Base-by-base conservation (phyloP, 2,888 invertebrate species). In the Polymixis flavicincta region DNA sequence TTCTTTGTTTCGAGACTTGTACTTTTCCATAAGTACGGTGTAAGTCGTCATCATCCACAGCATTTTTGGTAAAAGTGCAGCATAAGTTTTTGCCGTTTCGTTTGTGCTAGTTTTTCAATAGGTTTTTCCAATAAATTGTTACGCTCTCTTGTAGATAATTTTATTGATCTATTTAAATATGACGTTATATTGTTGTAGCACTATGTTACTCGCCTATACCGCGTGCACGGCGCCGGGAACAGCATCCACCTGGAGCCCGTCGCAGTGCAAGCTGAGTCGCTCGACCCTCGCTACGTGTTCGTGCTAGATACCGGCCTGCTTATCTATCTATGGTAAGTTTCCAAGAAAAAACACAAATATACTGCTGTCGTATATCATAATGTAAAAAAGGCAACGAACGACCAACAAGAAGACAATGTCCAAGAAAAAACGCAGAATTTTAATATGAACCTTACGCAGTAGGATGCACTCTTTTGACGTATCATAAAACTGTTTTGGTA, bases 211-310 rank as follows among this genome's bases (percentile, higher is more conserved):
- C 97, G 99, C 14, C 94, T 99, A 85, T 99, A 99, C 95, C 97
- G 99, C 85, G 98, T 99, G 28, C 99, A 99, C 92, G 98, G 98
- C 42, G 98, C 98, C n/a, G 99, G 98, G 48, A 97, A 98, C 69
- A 98, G 98, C 28, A 98, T 99, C 68, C 99, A 99, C 93, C 95
- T 99, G 90, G 99, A 99, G 94, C 98, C 99, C 1, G 99, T 99
- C 45, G 96, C 97, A 0, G 97, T 98, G 59, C 94, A 95, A 22
- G 95, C 97, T 1, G 96, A 97, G 52, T 98, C 98, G 0, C 97
- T 99, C 71, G 99, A 99, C 97, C 98, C 99, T 0, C 97, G 98
- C 82, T 99, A 97, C 94, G 99, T 99, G 3, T 99, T 99, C 94
- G 97, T 99, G 19, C 95, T 99, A 61, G 99, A 99, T 92, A 97